Base-by-base conservation (phyloP, 2,888 invertebrate genomes). In the Thymelicus acteon region DNA sequence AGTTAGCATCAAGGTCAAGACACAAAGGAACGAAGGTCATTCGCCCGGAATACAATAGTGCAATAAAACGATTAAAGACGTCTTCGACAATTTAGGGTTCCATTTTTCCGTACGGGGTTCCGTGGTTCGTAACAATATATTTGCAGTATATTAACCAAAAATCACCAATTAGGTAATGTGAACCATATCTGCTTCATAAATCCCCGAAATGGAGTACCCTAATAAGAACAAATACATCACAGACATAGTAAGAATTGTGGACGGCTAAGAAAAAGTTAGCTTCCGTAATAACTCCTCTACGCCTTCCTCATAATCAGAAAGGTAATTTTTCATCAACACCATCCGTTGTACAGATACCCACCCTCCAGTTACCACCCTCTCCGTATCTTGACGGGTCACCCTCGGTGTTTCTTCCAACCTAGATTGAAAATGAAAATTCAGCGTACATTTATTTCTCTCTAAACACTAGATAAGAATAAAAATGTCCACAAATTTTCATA, bases 381-480 rank as follows among this genome's bases (percentile, higher is more conserved):
- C 84, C 89, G 78, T 86, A 82, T 85, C 89, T 86, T 78, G 89
- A 74, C 76, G 85, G 75, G 72, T 90, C 92, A 82, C 87, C 88
- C 81, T 92, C 91, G 84, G 82, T 85, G 88, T 80, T 78, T 89
- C 91, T 91, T 88, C 87, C 92, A 82, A 92, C 93, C 93, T 93
- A 93, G 87, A 93, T 92, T 84, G 91, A 92, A 93, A 93, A 92
- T 91, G 91, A 93, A 93, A 92, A 91, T 90, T 90, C 90, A 92
- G 85, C 87, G 85, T 87, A 83, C 86, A 90, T 90, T 88, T 82
- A 84, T 83, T 88, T 90, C 87, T 89, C 81, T 86, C 80, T 82
- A 83, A 80, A 82, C 75, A 80, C 77, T 81, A 86, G 85, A 88
- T 87, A 89, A 89, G 83, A 82, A 60, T 60, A 44, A 80, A 88